Conservation (phyloP, 2,113 vertebrate genomes). For the Pseudorhombus dupliciocellatus region DNA sequence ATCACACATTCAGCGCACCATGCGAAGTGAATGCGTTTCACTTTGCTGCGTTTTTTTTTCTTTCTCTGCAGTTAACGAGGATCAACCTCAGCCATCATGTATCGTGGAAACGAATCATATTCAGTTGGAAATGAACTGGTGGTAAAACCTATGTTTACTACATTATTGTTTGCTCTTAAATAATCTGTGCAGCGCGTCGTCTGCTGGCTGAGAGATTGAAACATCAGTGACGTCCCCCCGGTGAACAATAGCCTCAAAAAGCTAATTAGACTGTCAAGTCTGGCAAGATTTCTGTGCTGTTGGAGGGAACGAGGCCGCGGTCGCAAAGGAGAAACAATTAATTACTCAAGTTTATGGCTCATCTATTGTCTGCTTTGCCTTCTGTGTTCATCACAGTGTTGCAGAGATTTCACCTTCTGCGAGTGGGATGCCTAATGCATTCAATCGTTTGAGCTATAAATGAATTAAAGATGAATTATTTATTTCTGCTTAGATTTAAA, state of each 20-base stretch:
- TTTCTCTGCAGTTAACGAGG: background rate
- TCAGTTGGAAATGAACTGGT: background rate
- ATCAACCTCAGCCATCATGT: background rate
- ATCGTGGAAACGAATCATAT: background rate
- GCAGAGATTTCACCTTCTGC: background rate
- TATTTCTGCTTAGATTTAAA: too few species aligned
- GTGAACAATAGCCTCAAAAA: slow-evolving; percentile 19
- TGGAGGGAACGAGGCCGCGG: slow-evolving; percentile 23
- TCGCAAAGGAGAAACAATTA: slow-evolving; percentile 18
- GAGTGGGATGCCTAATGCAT: background rate
- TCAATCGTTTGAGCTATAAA: background rate
- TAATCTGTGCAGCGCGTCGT: slow-evolving; percentile 1
- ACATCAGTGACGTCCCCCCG: slow-evolving; percentile 12
- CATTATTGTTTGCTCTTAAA: slow-evolving; percentile 5
- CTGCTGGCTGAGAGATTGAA: slow-evolving; percentile 22
- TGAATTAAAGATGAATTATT: too few species aligned
- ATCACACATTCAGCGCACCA: background rate
- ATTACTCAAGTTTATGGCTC: slow-evolving; percentile 38
- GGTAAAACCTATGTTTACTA: background rate
- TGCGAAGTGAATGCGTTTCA: background rate
- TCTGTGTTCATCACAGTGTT: slow-evolving; percentile 18
- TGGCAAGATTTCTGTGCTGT: slow-evolving; percentile 15
- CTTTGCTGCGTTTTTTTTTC: background rate
- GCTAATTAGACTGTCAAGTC: slow-evolving; percentile 33
- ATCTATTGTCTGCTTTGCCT: slow-evolving; percentile 1